Percentiles rank a stretch among this genome's conserved stretches.
Evolutionary conservation across 1,140 invertebrate species (phyloP).

Genomic region (Coelopa frigida): DNA sequence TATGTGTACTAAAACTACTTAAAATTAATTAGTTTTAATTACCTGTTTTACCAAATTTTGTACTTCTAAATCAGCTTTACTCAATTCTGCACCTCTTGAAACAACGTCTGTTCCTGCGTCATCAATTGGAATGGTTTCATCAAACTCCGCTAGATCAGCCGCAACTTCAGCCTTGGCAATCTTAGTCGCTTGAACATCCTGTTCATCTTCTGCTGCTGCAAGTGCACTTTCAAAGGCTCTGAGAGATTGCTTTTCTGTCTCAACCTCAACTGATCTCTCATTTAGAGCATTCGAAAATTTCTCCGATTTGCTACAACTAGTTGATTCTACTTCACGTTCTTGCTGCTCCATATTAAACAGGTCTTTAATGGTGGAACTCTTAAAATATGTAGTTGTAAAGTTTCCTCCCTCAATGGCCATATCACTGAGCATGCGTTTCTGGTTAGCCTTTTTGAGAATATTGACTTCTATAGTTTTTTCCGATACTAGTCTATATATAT

Average conservation of each 20-base stretch:
- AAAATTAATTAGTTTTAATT: slow-evolving; percentile 15
- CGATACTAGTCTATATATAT: slow-evolving; percentile 95
- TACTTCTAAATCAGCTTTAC: slow-evolving; percentile 77
- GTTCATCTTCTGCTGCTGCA: slow-evolving; percentile 89
- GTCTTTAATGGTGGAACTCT: slow-evolving; percentile 88
- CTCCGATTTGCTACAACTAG: not conserved
- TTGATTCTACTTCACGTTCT: slow-evolving; percentile 49
- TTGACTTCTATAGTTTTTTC: slow-evolving; percentile 98
- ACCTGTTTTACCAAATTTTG: slow-evolving; percentile 78
- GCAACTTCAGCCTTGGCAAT: slow-evolving; percentile 87
- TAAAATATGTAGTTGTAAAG: slow-evolving; percentile 97
- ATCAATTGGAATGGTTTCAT: slow-evolving; percentile 90
- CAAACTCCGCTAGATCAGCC: slow-evolving; percentile 92
- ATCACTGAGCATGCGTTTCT: slow-evolving; percentile 92
- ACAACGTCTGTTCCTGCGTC: slow-evolving; percentile 52
- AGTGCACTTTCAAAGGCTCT: slow-evolving; percentile 75
- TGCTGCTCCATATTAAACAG: slow-evolving; percentile 75
- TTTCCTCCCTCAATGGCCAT: slow-evolving; percentile 98
- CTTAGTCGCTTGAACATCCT: slow-evolving; percentile 83
- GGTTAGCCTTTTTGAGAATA: slow-evolving; percentile 97
- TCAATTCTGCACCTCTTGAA: slow-evolving; percentile 58
- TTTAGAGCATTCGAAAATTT: slow-evolving; percentile 5
- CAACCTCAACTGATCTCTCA: slow-evolving; percentile 27
- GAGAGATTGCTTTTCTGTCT: slow-evolving; percentile 53
- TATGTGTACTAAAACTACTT: no score